A percentile compares a stretch with the other conserved stretches of the same genome.
Conservation (phyloP, 2,797 vertebrate species). For the Catharus ustulatus region DNA sequence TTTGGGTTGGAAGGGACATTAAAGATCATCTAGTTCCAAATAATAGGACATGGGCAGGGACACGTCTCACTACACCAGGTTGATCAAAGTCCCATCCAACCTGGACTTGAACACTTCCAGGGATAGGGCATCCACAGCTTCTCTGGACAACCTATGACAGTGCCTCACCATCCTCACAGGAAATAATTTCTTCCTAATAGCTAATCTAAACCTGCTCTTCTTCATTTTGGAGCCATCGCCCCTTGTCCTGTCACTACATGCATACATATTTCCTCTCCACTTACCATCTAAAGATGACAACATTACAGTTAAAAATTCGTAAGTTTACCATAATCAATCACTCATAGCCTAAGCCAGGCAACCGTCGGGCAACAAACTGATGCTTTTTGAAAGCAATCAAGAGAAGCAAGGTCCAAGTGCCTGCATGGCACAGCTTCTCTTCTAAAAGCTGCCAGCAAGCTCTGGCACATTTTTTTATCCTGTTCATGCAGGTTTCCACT, state of each 20-base stretch:
- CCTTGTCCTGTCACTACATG: not conserved
- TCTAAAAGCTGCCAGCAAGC: not conserved
- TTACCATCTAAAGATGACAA: not conserved
- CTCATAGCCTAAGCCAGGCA: not conserved
- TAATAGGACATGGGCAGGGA: not conserved
- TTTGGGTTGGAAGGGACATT: not conserved
- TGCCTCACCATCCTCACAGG: not conserved
- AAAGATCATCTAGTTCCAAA: not conserved
- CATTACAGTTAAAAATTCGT: rapidly evolving
- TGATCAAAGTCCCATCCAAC: not conserved
- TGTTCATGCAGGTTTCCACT: not conserved
- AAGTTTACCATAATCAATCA: not conserved
- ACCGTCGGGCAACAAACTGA: not conserved
- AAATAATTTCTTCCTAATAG: not conserved
- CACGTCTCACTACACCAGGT: not conserved
- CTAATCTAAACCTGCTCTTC: not conserved
- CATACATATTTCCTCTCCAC: not conserved
- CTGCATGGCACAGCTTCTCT: rapidly evolving
- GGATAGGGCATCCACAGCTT: not conserved
- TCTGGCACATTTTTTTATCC: not conserved
- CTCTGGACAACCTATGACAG: not conserved
- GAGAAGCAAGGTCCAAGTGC: not conserved
- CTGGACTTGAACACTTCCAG: not conserved
- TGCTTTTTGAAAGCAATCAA: not conserved
- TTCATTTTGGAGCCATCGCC: not conserved